Percentiles rank a stretch among this genome's conserved stretches.
Evolutionary conservation across 2,797 vertebrate species (phyloP).

Genomic region (Echeneis naucrates): DNA sequence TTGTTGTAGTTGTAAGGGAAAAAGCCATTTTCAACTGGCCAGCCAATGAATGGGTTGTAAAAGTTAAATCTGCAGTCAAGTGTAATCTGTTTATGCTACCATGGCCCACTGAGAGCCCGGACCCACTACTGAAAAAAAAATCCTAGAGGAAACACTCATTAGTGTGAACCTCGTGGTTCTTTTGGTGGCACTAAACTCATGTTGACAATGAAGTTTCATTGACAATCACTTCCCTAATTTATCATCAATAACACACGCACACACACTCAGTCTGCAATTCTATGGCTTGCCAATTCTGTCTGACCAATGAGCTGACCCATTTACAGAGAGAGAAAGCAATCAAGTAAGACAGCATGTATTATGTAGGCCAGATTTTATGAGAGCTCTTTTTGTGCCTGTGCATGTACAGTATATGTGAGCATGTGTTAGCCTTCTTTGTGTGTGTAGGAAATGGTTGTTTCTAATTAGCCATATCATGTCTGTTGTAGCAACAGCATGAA

Average conservation of each 20-base stretch:
- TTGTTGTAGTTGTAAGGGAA: no score
- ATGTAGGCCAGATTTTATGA: conserved; percentile 56
- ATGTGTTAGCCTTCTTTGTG: conserved; percentile 22
- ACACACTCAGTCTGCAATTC: conserved; percentile 9
- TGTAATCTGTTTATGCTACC: no score
- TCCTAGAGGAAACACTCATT: no score
- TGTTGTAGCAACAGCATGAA: conserved; percentile 18
- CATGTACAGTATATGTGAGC: background rate
- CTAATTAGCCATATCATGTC: conserved; percentile 31
- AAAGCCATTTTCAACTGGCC: no score
- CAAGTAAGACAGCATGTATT: conserved; percentile 48
- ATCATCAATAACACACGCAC: conserved; percentile 15
- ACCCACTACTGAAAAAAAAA: no score
- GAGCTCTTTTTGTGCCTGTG: conserved; percentile 32
- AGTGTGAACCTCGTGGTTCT: background rate
- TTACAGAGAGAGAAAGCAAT: conserved; percentile 40
- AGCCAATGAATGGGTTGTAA: no score
- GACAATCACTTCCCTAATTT: conserved; percentile 43
- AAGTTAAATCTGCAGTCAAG: no score
- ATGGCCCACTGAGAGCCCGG: no score
- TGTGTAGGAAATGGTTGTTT: conserved; percentile 32
- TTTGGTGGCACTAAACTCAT: background rate
- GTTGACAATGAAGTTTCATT: conserved; percentile 11
- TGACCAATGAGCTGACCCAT: conserved; percentile 64
- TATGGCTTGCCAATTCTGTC: conserved; percentile 44